Evolutionary conservation across 2,113 vertebrate species (phyloP), one percentile per base, ranked within the genome.

Genomic region (Thunnus maccoyii): DNA sequence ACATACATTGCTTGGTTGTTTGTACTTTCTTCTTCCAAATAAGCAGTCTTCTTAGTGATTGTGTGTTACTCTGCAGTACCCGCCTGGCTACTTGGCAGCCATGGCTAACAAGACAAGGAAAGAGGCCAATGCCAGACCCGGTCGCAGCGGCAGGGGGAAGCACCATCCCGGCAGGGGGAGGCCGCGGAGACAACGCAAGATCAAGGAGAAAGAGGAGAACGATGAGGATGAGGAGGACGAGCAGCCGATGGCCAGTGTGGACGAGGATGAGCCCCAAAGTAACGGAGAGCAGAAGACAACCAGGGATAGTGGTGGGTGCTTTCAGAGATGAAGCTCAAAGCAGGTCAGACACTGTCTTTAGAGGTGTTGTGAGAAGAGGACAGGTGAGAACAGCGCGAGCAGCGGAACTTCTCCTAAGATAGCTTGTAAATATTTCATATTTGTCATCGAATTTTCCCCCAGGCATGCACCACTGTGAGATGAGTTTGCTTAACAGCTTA

Each of bases 51-150:
- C 8, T 72, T 41, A 4, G 2, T 50, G 25, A 36, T 36, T 41
- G 16, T 20, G 10, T 62, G 2, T 76, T 13, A 66, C 22, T 74
- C 25, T 51, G 7, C 93, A 99, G 98, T 99, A 98, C 91, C 98
- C 98, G 66, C 97, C 98, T 85, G 98, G 98, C 83, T 99, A 99
- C 93, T 91, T 96, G 92, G 95, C 96, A 58, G 97, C 97, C 11
- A 98, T 99, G 96, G 98, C 98, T 58, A 98, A 98, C 93, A 99
- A 98, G 86, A 96, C 96, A 75, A 97, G 96, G 91, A 96, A 97
- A 87, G 96, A 99, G 87, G 91, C 94, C 18, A 93, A 72, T 1
- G 93, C 94, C 54, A 76, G 92, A 47, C 90, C 90, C 18, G 91
- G 90, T 3, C 87, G 91, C 0, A 86, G 92, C 0, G 78, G 90